Percentiles rank a stretch among this genome's conserved stretches.
Conservation (phyloP, 2,113 vertebrate genomes). For the Microtus pennsylvanicus region DNA sequence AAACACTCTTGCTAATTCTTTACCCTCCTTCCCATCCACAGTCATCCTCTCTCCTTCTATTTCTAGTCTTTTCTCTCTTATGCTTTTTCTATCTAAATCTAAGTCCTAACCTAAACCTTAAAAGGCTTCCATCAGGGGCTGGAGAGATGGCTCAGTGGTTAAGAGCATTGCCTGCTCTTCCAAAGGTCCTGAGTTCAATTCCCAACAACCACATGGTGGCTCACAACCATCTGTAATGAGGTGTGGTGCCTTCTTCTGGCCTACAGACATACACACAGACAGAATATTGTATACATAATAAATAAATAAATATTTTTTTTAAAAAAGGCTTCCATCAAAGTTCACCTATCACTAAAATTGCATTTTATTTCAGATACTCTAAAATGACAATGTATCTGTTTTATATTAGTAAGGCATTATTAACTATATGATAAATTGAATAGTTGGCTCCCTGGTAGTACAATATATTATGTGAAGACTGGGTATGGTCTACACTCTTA, state of each 20-base stretch:
- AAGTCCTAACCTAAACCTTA: neutral
- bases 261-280: too few relatives aligned
- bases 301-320: too few relatives aligned
- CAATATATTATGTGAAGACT: neutral
- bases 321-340: neutral
- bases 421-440: neutral
- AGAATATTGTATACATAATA: too few relatives aligned
- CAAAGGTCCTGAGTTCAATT: too few relatives aligned
- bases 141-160: too few relatives aligned
- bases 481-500: neutral
- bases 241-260: too few relatives aligned
- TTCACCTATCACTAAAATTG: neutral
- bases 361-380: neutral
- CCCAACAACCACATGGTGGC: too few relatives aligned
- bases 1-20: neutral
- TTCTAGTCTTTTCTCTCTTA: neutral
- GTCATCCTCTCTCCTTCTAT: neutral
- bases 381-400: neutral
- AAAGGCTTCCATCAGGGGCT: neutral
- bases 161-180: too few relatives aligned
- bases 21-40: rapidly evolving
- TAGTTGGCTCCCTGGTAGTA: neutral
- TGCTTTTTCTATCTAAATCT: neutral
- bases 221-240: too few relatives aligned
- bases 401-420: neutral